Evolutionary conservation across 2,113 vertebrate genomes (phyloP), one percentile per base, ranked within the genome.

Genomic region (Nannospalax galili): DNA sequence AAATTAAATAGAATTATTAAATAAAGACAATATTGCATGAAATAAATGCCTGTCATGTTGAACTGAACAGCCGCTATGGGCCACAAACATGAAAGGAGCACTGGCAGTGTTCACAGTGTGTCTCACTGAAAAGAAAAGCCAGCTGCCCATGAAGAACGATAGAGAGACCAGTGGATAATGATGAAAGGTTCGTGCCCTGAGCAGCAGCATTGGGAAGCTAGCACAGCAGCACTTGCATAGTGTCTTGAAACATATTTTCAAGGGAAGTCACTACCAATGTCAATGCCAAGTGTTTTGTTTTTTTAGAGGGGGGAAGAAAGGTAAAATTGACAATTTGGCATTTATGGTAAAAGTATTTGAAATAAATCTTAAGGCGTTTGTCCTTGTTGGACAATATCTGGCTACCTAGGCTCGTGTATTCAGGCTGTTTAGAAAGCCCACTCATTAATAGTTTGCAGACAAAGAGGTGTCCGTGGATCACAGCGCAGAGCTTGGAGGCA

Each of bases 231-330:
- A 64, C 90, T n/a, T 85, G 6, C 26, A 56, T 78, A 30, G 20
- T 95, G 84, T 95, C 89, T 82, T 78, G 7, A 73, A 85, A 56
- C 7, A 10, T 28, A 58, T 81, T 94, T 96, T n/a, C 42, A 73
- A n/a, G n/a, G 42, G 20, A 75, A 24, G 8, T 14, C 91, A 9
- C 48, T 78, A 40, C 74, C 42, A 90, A 4, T 91, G 77, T n/a
- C n/a, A n/a, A n/a, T n/a, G n/a, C 62, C 20, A 70, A n/a, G n/a
- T n/a, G 10, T 35, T n/a, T 58, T 67, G 5, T 52, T 69, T 84
- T 73, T 48, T 84, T 3, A 28, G 74, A 56, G 65, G 35, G n/a
- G n/a, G n/a, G n/a, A 64, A 28, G 42, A 90, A 60, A 32, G 19
- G 37, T n/a, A 40, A 37, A 73, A 37, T 37, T 72, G 35, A 16